Evolutionary conservation across 2,797 vertebrate genomes (phyloP).

Genomic region (Gallinago stenura): DNA sequence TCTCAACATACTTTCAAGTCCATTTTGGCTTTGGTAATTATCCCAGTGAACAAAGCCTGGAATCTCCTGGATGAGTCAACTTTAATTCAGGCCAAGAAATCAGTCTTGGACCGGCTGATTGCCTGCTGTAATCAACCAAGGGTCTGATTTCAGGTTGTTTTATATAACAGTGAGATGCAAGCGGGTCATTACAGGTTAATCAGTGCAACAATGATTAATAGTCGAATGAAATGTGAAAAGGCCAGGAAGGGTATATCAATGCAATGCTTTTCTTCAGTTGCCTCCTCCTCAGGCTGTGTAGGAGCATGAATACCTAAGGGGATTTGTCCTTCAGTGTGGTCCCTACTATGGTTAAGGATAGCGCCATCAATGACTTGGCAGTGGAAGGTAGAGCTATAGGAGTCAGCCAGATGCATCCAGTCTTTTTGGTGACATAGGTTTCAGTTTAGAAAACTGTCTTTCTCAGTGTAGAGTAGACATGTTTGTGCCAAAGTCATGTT

Average conservation of each 20-base stretch:
- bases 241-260: neutral
- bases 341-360: neutral
- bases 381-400: neutral
- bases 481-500: neutral
- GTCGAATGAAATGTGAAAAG: neutral
- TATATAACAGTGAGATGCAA: neutral
- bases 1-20: neutral
- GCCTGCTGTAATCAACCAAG: neutral
- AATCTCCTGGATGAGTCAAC: neutral
- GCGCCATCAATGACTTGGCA: neutral
- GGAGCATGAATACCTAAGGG: neutral
- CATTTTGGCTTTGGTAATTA: neutral
- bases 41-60: neutral
- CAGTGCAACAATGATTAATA: neutral
- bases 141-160: neutral
- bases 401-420: neutral
- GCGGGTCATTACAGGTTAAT: neutral
- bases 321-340: neutral
- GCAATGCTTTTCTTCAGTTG: neutral
- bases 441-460: neutral
- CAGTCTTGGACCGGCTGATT: neutral
- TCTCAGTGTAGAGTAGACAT: neutral
- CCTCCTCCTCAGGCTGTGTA: neutral
- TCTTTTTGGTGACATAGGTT: accelerated
- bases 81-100: neutral